A percentile compares a stretch with the other conserved stretches of the same genome.
Evolutionary conservation across 2,888 invertebrate species (phyloP).

Genomic region (Dryocosmus kuriphilus): DNA sequence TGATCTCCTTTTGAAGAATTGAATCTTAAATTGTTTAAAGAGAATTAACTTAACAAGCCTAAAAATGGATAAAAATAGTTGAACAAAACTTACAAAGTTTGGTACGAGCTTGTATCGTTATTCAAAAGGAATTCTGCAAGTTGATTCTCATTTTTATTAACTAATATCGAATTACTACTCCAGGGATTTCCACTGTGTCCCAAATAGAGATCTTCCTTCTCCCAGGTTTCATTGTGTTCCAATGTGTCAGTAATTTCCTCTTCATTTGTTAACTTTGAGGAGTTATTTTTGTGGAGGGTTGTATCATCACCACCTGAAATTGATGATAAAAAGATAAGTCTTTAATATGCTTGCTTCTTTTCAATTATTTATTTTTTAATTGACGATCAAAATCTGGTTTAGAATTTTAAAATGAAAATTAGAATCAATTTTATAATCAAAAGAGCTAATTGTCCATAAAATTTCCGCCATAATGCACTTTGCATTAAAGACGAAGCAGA

Average conservation of each 20-base stretch:
- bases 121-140: slow-evolving; percentile 28
- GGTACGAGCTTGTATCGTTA: not conserved
- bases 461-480: not conserved
- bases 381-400: too few species aligned
- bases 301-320: slow-evolving; percentile 13
- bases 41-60: not conserved
- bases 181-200: slow-evolving; percentile 66
- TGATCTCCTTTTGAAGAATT: slow-evolving; percentile 39
- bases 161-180: slow-evolving; percentile 57
- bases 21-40: slow-evolving; percentile 6
- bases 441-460: not conserved
- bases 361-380: too few species aligned
- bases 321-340: not conserved
- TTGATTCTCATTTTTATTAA: slow-evolving; percentile 26
- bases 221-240: slow-evolving; percentile 41
- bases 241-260: not conserved
- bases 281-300: not conserved
- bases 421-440: not conserved
- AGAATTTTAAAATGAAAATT: too few species aligned
- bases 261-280: not conserved
- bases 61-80: not conserved
- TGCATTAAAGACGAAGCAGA: not conserved
- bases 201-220: slow-evolving; percentile 59
- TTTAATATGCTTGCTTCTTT: too few species aligned
- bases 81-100: slow-evolving; percentile 24